These are phyloP conservation scores for Pimephales promelas DNA, from an alignment of 2,113 vertebrate genomes.

Conservation along the genomic window DNA sequence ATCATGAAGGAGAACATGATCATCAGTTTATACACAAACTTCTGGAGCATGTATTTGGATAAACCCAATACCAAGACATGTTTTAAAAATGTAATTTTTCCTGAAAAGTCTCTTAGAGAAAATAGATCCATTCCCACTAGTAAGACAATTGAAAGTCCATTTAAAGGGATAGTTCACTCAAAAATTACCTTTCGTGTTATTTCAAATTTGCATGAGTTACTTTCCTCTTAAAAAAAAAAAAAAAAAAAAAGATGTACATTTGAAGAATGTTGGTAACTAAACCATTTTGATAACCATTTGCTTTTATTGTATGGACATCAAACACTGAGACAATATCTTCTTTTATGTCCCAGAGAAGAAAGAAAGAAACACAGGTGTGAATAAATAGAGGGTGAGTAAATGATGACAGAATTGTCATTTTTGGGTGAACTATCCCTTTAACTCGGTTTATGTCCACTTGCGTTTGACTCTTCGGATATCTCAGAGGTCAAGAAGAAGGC, in stretches of 20 bases:
- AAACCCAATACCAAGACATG: neutral
- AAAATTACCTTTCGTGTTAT: neutral
- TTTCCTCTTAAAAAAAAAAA: neutral
- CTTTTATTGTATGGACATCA: neutral
- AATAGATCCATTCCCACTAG: neutral
- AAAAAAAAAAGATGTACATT: neutral
- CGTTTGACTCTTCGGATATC: neutral
- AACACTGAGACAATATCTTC: neutral
- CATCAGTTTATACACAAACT: neutral
- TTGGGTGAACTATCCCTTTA: neutral
- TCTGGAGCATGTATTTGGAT: neutral
- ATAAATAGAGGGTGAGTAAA: neutral
- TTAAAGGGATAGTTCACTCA: neutral
- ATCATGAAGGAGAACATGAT: neutral
- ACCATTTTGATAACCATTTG: neutral
- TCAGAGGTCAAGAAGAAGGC: slow-evolving; percentile 50
- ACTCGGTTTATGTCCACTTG: neutral
- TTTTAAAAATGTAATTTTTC: neutral
- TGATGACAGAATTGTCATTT: neutral
- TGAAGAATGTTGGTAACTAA: neutral
- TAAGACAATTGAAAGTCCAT: neutral
- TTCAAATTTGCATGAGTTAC: neutral
- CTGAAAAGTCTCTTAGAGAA: neutral
- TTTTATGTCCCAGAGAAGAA: neutral
- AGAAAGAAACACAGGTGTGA: neutral